Percentiles rank a stretch among this genome's conserved stretches.
Conservation (phyloP, 2,888 invertebrate genomes). For the Allygus modestus region DNA sequence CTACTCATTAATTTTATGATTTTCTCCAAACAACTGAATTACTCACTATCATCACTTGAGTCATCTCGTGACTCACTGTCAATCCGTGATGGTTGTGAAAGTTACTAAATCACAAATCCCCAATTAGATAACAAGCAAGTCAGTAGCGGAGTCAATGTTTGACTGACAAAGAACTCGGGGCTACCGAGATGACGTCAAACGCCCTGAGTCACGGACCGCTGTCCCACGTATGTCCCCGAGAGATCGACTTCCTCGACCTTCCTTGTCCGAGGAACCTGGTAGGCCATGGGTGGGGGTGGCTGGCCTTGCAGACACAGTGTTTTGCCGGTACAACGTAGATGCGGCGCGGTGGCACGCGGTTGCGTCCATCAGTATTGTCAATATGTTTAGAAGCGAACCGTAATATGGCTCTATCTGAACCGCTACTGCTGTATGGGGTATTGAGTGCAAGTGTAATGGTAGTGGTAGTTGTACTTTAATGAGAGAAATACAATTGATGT, state of each 20-base stretch:
- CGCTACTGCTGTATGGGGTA: too few species aligned
- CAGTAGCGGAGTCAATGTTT: background rate
- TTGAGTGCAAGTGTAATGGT: too few species aligned
- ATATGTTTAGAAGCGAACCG: too few species aligned
- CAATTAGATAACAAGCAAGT: background rate
- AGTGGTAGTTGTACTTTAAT: too few species aligned
- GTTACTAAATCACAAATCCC: background rate
- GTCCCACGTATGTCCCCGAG: background rate
- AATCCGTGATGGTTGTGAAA: background rate
- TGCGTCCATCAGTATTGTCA: too few species aligned
- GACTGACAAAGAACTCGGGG: background rate
- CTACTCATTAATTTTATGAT: too few species aligned
- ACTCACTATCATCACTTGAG: background rate
- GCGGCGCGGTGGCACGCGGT: too few species aligned
- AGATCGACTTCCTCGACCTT: background rate
- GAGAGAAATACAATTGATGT: too few species aligned
- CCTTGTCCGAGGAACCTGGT: background rate
- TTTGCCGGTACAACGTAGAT: too few species aligned
- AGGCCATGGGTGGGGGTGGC: too few species aligned
- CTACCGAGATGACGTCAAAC: background rate
- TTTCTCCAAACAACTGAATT: background rate
- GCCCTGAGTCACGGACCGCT: background rate
- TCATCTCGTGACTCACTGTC: background rate
- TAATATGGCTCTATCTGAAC: too few species aligned
- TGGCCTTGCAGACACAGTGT: too few species aligned